Conservation (phyloP, 2,888 invertebrate species). For the Leucophenga montana region DNA sequence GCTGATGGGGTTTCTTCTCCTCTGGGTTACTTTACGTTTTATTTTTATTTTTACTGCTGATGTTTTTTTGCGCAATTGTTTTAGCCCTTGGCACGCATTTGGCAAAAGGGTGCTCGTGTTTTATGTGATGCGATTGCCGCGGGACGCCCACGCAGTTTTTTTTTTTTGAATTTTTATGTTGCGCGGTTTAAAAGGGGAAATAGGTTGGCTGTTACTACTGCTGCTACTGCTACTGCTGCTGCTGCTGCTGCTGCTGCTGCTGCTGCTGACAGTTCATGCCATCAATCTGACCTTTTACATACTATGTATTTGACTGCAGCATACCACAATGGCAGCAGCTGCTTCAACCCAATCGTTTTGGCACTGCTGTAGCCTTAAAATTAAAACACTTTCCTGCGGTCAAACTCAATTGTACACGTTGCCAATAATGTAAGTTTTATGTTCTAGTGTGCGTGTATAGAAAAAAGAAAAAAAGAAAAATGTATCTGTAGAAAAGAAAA, state of each 20-base stretch:
- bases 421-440: constrained; percentile 67
- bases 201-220: constrained; percentile 36
- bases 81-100: constrained; percentile 65
- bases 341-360: constrained; percentile 39
- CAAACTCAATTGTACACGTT: constrained; percentile 57
- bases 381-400: constrained; percentile 66
- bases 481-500: neutral
- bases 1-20: neutral
- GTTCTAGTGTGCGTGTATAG: too few relatives aligned
- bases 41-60: constrained; percentile 34
- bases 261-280: constrained; percentile 51
- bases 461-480: constrained; percentile 31
- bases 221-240: too few relatives aligned
- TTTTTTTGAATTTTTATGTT: constrained; percentile 9
- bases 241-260: constrained; percentile 53
- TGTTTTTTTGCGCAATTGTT: constrained; percentile 51
- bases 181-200: constrained; percentile 12
- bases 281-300: constrained; percentile 62
- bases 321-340: constrained; percentile 35
- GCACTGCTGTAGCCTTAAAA: constrained; percentile 55
- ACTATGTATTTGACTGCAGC: constrained; percentile 28
- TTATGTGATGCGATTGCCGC: constrained; percentile 15
- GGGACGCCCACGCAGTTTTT: constrained; percentile 15
- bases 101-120: constrained; percentile 48
- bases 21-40: constrained; percentile 39